A percentile compares a stretch with the other conserved stretches of the same genome.
These are phyloP conservation scores for Theretra japonica DNA, from an alignment of 2,888 invertebrate species.

Conservation along the genomic window DNA sequence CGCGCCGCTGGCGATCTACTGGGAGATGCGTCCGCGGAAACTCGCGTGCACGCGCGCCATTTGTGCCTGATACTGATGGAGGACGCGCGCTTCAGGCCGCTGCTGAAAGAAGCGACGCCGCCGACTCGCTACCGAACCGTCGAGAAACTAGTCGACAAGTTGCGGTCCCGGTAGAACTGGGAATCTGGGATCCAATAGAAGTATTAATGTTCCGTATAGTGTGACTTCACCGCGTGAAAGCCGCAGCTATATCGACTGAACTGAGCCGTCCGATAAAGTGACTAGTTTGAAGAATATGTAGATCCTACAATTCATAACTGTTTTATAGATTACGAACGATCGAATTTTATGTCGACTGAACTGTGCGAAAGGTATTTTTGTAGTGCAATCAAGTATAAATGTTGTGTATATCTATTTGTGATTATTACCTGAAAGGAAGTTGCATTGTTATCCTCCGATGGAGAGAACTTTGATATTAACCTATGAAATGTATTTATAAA, in stretches of 20 bases:
- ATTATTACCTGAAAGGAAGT: slow-evolving; percentile 37
- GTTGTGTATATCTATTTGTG: slow-evolving; percentile 35
- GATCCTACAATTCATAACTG: slow-evolving; percentile 27
- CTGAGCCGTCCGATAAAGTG: not conserved
- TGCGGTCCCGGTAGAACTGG: slow-evolving; percentile 57
- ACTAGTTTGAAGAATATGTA: not conserved
- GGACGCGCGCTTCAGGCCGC: slow-evolving; percentile 90
- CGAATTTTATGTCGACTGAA: slow-evolving; percentile 59
- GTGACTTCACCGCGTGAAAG: not conserved
- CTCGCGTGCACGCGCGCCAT: slow-evolving; percentile 91
- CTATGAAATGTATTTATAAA: slow-evolving; percentile 26
- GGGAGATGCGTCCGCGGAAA: slow-evolving; percentile 94
- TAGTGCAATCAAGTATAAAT: slow-evolving; percentile 47
- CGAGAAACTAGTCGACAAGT: slow-evolving; percentile 89
- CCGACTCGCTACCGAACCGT: slow-evolving; percentile 92
- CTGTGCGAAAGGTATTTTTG: slow-evolving; percentile 76
- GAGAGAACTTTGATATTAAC: slow-evolving; percentile 52
- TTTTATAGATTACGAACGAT: slow-evolving; percentile 17
- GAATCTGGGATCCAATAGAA: not conserved
- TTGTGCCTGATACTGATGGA: slow-evolving; percentile 89
- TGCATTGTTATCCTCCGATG: slow-evolving; percentile 67
- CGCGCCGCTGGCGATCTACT: slow-evolving; percentile 92
- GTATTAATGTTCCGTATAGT: not conserved
- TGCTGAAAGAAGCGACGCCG: slow-evolving; percentile 92
- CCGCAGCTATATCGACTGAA: not conserved